Evolutionary conservation across 1,140 invertebrate genomes (phyloP).

Genomic region (Lepidostoma basale): DNA sequence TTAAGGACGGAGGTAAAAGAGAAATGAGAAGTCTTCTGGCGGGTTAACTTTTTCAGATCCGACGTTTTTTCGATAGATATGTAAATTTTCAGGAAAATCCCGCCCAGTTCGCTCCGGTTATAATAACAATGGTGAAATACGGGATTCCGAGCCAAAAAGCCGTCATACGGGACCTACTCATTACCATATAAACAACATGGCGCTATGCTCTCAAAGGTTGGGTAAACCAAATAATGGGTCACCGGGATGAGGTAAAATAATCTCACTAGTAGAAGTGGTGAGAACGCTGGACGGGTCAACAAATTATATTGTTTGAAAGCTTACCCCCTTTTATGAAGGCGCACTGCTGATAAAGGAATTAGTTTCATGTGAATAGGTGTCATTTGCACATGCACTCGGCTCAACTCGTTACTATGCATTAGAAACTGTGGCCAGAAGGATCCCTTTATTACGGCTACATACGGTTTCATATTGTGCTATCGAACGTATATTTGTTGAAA

Average conservation of each 20-base stretch:
- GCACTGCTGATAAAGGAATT: too few species aligned
- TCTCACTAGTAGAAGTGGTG: too few species aligned
- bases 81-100: conserved; percentile 36
- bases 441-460: background rate
- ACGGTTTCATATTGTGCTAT: too few species aligned
- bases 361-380: background rate
- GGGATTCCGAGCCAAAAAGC: conserved; percentile 28
- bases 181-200: conserved; percentile 44
- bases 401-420: background rate
- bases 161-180: conserved; percentile 33
- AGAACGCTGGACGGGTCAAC: too few species aligned
- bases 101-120: conserved; percentile 34
- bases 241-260: too few species aligned
- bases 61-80: conserved; percentile 35
- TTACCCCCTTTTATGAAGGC: too few species aligned
- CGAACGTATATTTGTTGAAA: too few species aligned
- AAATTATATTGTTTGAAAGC: too few species aligned
- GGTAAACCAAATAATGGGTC: background rate
- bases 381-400: background rate
- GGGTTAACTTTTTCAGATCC: conserved; percentile 15
- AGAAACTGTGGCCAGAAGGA: background rate
- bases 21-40: too few species aligned
- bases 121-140: conserved; percentile 32
- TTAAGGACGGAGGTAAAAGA: too few species aligned
- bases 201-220: background rate